These are phyloP conservation scores for Prenolepis imparis DNA, from an alignment of 2,888 invertebrate genomes.

Conservation along the genomic window DNA sequence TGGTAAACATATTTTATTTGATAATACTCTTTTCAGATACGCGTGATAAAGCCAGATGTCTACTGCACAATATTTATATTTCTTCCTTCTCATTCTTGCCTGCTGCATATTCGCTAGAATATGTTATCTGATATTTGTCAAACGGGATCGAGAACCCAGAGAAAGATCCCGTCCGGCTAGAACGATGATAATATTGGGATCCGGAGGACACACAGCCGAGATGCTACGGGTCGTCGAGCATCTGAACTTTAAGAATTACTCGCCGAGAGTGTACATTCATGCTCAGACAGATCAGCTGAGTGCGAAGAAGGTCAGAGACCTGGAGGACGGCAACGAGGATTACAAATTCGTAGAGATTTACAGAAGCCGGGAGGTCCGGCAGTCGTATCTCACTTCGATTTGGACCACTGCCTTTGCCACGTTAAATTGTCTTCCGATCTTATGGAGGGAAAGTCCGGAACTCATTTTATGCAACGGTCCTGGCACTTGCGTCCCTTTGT, in stretches of 20 bases:
- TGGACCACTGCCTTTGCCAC: conserved; percentile 92
- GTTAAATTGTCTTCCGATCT: conserved; percentile 90
- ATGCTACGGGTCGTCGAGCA: conserved; percentile 91
- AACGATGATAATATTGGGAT: conserved; percentile 91
- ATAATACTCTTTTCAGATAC: conserved; percentile 35
- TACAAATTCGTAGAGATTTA: conserved; percentile 90
- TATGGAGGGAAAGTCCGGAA: conserved; percentile 91
- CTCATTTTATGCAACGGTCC: conserved; percentile 97
- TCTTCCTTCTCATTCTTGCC: conserved; percentile 36
- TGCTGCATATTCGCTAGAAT: conserved; percentile 64
- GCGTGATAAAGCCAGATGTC: conserved; percentile 43
- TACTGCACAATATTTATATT: not conserved
- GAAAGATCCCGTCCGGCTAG: conserved; percentile 64
- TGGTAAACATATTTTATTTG: not conserved
- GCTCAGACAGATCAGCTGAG: conserved; percentile 94
- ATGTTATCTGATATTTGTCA: conserved; percentile 73
- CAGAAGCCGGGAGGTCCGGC: conserved; percentile 95
- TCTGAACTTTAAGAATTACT: conserved; percentile 89
- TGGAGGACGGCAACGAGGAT: conserved; percentile 86
- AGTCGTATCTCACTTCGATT: conserved; percentile 93
- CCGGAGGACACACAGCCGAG: conserved; percentile 98
- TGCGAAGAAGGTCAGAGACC: conserved; percentile 89
- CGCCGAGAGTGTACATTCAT: conserved; percentile 92
- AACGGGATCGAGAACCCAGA: conserved; percentile 50
- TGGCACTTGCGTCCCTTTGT: conserved; percentile 98